Conservation (phyloP, 2,113 vertebrate genomes). For the Amblyornis subalaris region DNA sequence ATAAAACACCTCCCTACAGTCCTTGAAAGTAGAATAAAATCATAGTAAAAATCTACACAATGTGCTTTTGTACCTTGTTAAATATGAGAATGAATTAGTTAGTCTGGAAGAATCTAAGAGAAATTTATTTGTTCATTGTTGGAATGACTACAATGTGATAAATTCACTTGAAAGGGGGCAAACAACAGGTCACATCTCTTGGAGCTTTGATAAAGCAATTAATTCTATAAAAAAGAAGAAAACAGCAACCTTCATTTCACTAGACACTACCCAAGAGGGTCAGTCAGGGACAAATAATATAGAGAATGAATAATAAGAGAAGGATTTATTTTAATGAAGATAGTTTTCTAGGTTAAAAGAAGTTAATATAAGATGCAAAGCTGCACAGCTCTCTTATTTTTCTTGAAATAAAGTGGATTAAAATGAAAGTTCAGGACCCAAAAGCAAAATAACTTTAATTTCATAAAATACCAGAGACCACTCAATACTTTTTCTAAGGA, state of each 20-base stretch:
- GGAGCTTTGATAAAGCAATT: background rate
- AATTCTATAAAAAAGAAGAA: background rate
- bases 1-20: background rate
- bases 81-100: background rate
- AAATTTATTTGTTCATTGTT: background rate
- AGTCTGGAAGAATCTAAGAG: background rate
- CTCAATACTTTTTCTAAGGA: background rate
- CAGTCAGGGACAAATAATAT: background rate
- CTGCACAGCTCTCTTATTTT: background rate
- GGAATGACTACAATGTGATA: background rate
- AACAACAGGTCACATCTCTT: background rate
- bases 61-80: background rate
- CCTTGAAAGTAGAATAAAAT: background rate
- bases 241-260: background rate
- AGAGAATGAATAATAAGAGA: background rate
- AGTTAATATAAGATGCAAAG: background rate
- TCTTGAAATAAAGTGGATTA: background rate
- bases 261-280: background rate
- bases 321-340: background rate
- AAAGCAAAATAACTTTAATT: background rate
- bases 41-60: background rate
- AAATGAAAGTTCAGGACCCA: background rate
- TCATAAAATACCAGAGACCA: background rate
- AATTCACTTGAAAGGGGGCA: background rate
- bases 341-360: background rate